phyloP scores from a whole-genome alignment of 2,888 invertebrate genomes.

The Druceiella hillmani region DNA sequence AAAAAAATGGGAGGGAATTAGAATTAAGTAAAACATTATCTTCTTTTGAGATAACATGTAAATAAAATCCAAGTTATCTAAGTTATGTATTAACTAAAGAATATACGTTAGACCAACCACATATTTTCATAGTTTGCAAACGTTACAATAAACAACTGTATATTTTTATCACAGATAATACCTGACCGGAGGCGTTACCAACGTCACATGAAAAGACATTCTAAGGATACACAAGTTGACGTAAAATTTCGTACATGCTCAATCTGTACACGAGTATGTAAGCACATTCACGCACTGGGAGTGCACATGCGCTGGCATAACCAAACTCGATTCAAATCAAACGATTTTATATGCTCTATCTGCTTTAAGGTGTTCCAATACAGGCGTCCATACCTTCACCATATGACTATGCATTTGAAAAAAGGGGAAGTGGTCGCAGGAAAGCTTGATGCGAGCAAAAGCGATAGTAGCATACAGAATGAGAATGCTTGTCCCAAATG shows the following conservation, averaged over 20 bases:
- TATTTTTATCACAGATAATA: too few relatives aligned
- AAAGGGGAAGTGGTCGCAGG: constrained; percentile 35
- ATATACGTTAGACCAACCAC: too few relatives aligned
- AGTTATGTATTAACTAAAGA: too few relatives aligned
- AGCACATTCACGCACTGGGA: constrained; percentile 40
- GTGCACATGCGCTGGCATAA: constrained; percentile 48
- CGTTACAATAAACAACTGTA: too few relatives aligned
- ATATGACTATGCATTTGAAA: constrained; percentile 47
- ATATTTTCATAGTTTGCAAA: too few relatives aligned
- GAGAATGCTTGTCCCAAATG: constrained; percentile 34
- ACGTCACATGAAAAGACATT: constrained; percentile 44
- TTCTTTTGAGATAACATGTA: too few relatives aligned
- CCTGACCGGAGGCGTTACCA: constrained; percentile 46
- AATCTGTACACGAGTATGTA: constrained; percentile 43
- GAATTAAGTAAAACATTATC: too few relatives aligned
- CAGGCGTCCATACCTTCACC: constrained; percentile 41
- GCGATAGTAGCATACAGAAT: too few relatives aligned
- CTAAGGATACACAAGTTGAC: constrained; percentile 38
- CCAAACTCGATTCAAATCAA: constrained; percentile 43
- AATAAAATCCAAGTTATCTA: too few relatives aligned
- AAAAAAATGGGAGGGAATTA: too few relatives aligned
- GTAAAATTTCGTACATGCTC: constrained; percentile 39
- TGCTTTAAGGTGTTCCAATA: constrained; percentile 44
- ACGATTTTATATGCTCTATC: constrained; percentile 47
- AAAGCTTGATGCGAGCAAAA: too few relatives aligned